phyloP scores from a whole-genome alignment of 2,888 invertebrate genomes.

The Laothoe populi region DNA sequence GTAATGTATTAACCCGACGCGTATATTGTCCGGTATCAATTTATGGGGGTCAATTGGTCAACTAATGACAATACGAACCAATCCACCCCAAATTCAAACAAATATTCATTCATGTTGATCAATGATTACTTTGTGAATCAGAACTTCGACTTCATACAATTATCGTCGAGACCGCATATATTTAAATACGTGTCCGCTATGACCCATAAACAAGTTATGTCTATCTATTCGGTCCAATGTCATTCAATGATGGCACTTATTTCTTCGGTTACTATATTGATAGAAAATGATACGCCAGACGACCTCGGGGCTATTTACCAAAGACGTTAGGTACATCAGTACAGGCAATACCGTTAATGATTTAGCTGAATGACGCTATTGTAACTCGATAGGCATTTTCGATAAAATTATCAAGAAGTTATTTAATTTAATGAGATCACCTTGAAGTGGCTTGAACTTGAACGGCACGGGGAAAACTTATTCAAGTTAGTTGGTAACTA shows the following conservation, averaged over 20 bases:
- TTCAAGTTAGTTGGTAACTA: neutral
- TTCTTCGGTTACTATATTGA: conserved; percentile 39
- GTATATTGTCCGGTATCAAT: conserved; percentile 31
- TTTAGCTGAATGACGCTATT: conserved; percentile 7
- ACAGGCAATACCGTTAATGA: conserved; percentile 19
- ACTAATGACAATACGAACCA: conserved; percentile 20
- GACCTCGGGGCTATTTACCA: conserved; percentile 34
- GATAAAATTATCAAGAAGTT: conserved; percentile 1
- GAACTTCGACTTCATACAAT: neutral
- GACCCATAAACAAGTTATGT: conserved; percentile 26
- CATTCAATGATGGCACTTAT: conserved; percentile 53
- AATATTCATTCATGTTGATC: neutral
- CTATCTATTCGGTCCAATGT: conserved; percentile 40
- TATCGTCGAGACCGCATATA: neutral
- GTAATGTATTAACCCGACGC: conserved; percentile 65
- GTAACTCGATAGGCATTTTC: conserved; percentile 11
- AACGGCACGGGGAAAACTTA: neutral
- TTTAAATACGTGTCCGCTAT: conserved; percentile 2
- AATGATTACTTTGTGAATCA: conserved; percentile 5
- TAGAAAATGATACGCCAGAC: conserved; percentile 47
- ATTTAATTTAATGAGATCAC: neutral
- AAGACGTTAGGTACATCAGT: conserved; percentile 22
- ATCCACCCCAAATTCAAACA: conserved; percentile 27
- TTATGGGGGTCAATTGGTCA: conserved; percentile 55
- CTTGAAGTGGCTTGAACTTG: conserved; percentile 5